Percentiles rank a stretch among this genome's conserved stretches.
phyloP scores from a whole-genome alignment of 2,797 vertebrate genomes.

The Hyperoplus lanceolatus region DNA sequence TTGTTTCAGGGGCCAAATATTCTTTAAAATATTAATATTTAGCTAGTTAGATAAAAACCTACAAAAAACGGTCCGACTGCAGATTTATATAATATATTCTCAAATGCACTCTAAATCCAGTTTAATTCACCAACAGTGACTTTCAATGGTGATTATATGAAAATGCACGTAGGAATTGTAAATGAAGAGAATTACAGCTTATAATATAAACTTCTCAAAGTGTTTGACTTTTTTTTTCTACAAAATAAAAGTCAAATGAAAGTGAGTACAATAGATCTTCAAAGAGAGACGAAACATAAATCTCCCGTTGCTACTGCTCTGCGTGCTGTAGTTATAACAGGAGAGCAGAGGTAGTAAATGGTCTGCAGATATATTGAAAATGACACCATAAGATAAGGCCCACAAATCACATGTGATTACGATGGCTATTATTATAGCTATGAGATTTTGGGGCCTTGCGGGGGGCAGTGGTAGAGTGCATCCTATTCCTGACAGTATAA shows the following conservation, averaged over 20 bases:
- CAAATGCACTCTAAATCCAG: background rate
- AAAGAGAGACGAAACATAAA: slow-evolving; percentile 48
- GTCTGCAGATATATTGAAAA: slow-evolving; percentile 66
- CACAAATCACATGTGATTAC: slow-evolving; percentile 58
- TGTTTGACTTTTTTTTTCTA: slow-evolving; percentile 15
- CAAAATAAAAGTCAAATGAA: slow-evolving; percentile 42
- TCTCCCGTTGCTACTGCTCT: slow-evolving; percentile 48
- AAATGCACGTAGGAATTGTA: background rate
- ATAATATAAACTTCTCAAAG: background rate
- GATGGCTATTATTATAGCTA: slow-evolving; percentile 41
- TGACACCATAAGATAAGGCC: slow-evolving; percentile 66
- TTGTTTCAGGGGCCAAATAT: background rate
- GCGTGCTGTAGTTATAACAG: slow-evolving; percentile 48
- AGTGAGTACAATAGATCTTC: slow-evolving; percentile 43
- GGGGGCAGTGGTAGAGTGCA: slow-evolving; percentile 25
- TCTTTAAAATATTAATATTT: background rate
- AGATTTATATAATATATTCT: background rate
- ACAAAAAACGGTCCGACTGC: background rate
- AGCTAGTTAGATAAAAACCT: background rate
- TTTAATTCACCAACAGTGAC: too few species aligned
- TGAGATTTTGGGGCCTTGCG: slow-evolving; percentile 40
- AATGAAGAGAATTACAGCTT: background rate
- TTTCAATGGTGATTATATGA: background rate
- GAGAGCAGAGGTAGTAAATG: slow-evolving; percentile 58
- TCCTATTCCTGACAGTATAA: slow-evolving; percentile 36